Conservation (phyloP, 2,888 invertebrate species). For the Apodemia hepburni region DNA sequence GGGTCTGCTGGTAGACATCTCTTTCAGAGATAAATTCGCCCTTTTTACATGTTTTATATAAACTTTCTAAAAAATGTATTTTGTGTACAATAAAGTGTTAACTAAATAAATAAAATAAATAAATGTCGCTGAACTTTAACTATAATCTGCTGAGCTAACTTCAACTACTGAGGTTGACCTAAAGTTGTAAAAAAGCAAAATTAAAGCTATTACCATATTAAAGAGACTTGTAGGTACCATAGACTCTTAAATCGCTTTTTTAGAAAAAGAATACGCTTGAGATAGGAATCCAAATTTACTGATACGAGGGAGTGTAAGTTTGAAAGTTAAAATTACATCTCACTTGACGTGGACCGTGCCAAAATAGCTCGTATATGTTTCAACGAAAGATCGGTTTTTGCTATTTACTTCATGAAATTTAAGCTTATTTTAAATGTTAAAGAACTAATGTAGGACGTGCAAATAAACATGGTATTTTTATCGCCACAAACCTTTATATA, state of each 20-base stretch:
- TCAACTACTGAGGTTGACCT: neutral
- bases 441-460: conserved; percentile 75
- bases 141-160: too few species aligned
- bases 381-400: conserved; percentile 47
- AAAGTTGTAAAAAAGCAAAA: conserved; percentile 5
- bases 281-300: conserved; percentile 73
- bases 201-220: conserved; percentile 8
- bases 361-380: conserved; percentile 53
- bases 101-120: too few species aligned
- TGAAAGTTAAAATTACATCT: conserved; percentile 44
- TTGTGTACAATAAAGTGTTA: too few species aligned
- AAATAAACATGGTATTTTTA: conserved; percentile 80
- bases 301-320: conserved; percentile 70
- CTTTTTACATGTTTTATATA: too few species aligned
- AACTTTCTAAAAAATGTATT: too few species aligned
- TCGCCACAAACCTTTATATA: conserved; percentile 78
- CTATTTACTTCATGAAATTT: conserved; percentile 38
- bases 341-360: conserved; percentile 32
- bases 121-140: too few species aligned
- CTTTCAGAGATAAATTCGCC: too few species aligned
- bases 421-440: conserved; percentile 50
- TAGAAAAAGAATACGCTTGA: conserved; percentile 53
- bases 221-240: conserved; percentile 6
- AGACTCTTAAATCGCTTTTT: conserved; percentile 45
- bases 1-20: too few species aligned